Evolutionary conservation across 2,888 invertebrate genomes (phyloP), one percentile per base, ranked within the genome.

Genomic region (Troides oblongomaculatus): DNA sequence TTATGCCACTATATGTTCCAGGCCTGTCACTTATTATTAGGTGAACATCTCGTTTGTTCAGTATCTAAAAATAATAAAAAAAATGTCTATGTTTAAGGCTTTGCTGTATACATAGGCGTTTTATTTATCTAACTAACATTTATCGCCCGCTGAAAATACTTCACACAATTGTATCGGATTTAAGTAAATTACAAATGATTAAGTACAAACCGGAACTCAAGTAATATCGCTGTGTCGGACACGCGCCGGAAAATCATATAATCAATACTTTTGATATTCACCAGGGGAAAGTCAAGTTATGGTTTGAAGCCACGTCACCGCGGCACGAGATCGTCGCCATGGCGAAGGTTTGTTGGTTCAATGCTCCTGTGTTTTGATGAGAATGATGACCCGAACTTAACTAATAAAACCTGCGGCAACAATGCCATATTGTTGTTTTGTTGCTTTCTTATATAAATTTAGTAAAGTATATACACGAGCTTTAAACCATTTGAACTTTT

Each of bases 251-350:
- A 64, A 64, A 61, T 64, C 50, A 39, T 21, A 65, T 36, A 62
- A 70, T 65, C 65, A n/a, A 65, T 69, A 69, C 53, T 46, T 65
- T 62, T 65, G 50, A 58, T 65, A 46, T 59, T 70, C 39, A 36
- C 14, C 57, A 46, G 62, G 66, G 66, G 64, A 64, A 25, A 59
- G 53, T 64, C 60, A 57, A 70, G 59, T 67, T 67, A 64, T 53
- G 46, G 60, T 18, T 43, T 67, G 21, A 14, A 60, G 30, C 59
- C 63, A 64, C 70, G 66, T 70, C 64, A 61, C 69, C 69, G 66
- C 64, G 71, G 43, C 76, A 77, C 73, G 74, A 74, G 74, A 77
- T 74, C 69, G 75, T 74, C 57, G 60, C 71, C 72, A 69, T 68
- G 72, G 73, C 30, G 23, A 75, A 62, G 43, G 69, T 46, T 53